Conservation (phyloP, 2,888 invertebrate genomes). For the Agonopterix heracliana region DNA sequence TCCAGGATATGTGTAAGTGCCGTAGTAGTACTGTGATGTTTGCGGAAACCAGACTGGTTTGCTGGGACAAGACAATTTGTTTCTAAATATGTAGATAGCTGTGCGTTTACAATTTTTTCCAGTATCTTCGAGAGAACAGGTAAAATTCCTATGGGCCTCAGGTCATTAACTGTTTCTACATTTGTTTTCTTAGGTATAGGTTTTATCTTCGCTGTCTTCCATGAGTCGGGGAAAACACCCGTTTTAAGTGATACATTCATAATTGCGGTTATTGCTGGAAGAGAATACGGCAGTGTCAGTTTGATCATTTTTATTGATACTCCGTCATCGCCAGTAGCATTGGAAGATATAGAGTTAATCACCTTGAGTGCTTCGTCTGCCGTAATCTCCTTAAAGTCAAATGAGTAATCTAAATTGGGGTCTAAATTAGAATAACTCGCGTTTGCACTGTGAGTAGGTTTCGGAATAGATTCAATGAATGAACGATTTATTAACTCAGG, state of each 20-base stretch:
- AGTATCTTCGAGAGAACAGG: not conserved
- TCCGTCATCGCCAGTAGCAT: not conserved
- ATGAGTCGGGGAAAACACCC: not conserved
- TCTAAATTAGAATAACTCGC: not conserved
- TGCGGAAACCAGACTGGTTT: not conserved
- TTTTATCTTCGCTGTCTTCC: conserved; percentile 2
- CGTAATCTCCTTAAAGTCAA: not conserved
- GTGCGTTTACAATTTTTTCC: not conserved
- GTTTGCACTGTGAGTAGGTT: not conserved
- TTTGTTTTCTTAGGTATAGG: not conserved
- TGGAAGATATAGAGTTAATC: not conserved
- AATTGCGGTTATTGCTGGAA: not conserved
- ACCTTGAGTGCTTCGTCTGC: not conserved
- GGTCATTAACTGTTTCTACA: not conserved
- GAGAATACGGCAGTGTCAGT: conserved; percentile 1
- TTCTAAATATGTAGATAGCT: not conserved
- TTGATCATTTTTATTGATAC: conserved; percentile 3
- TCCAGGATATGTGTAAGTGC: conserved; percentile 1
- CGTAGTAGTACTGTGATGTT: conserved; percentile 2
- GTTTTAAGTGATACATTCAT: not conserved
- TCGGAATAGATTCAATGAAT: not conserved
- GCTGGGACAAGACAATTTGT: not conserved
- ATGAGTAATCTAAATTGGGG: not conserved
- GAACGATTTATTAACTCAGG: not conserved
- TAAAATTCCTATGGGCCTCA: not conserved